These are phyloP conservation scores for Rugalucina vietnamica DNA, from an alignment of 2,888 invertebrate species.

Conservation along the genomic window DNA sequence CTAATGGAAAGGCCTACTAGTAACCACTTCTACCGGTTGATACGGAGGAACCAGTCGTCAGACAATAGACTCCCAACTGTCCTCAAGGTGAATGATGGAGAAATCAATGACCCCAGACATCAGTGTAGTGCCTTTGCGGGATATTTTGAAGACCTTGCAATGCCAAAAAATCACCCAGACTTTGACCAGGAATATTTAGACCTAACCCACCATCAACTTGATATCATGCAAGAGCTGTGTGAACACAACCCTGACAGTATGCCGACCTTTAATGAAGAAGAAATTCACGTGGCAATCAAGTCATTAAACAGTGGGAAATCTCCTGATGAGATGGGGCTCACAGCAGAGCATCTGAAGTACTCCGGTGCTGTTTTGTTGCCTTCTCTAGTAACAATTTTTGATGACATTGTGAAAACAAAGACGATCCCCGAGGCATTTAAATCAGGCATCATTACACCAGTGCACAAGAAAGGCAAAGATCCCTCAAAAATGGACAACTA, in stretches of 20 bases:
- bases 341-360: not conserved
- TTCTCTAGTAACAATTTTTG: not conserved
- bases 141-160: not conserved
- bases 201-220: not conserved
- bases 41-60: not conserved
- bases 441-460: not conserved
- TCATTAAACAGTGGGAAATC: not conserved
- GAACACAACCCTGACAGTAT: not conserved
- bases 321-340: not conserved
- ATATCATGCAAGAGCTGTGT: not conserved
- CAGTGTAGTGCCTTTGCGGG: not conserved
- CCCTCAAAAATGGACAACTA: not conserved
- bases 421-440: not conserved
- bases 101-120: not conserved
- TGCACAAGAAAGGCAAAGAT: not conserved
- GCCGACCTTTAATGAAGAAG: not conserved
- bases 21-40: not conserved
- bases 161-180: not conserved
- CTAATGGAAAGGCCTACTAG: not conserved
- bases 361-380: not conserved
- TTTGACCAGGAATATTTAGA: not conserved
- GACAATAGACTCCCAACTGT: not conserved
- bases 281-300: too few species aligned
- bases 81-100: not conserved
- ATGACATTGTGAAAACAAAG: not conserved